phyloP scores from a whole-genome alignment of 2,797 vertebrate genomes.

The Craterocephalus amniculus region DNA sequence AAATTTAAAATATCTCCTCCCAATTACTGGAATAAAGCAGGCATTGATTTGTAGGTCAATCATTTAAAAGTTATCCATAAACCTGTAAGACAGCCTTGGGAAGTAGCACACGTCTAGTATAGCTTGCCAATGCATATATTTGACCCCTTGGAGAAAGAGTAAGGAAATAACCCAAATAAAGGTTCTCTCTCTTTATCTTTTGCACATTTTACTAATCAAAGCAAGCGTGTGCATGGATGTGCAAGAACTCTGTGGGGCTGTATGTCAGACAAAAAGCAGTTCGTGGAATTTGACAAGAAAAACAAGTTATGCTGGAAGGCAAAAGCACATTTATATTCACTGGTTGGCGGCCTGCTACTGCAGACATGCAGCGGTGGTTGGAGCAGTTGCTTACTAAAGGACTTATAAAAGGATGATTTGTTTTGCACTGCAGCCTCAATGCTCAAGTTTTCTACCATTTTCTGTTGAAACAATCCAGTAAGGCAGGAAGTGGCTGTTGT shows the following conservation, averaged over 20 bases:
- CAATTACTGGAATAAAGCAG: conserved; percentile 28
- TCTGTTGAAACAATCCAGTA: background rate
- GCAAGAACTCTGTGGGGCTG: background rate
- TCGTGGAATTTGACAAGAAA: background rate
- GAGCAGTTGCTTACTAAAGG: background rate
- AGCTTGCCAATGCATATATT: background rate
- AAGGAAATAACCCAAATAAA: background rate
- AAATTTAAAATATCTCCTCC: conserved; percentile 46
- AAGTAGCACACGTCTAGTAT: background rate
- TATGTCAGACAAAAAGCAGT: background rate
- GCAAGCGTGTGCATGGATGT: background rate
- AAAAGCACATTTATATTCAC: background rate
- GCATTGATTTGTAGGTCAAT: conserved; percentile 26
- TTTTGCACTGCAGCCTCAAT: background rate
- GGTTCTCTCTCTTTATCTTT: background rate
- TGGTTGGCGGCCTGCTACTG: background rate
- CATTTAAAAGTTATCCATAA: conserved; percentile 18
- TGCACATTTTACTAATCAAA: background rate
- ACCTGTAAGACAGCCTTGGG: background rate
- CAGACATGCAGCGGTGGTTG: background rate
- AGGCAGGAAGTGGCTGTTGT: background rate
- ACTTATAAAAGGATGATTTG: background rate
- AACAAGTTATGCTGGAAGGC: background rate
- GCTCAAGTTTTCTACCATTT: background rate
- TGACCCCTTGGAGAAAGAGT: background rate